These are phyloP conservation scores for Meteorus colon DNA, from an alignment of 2,888 invertebrate species.

Conservation along the genomic window DNA sequence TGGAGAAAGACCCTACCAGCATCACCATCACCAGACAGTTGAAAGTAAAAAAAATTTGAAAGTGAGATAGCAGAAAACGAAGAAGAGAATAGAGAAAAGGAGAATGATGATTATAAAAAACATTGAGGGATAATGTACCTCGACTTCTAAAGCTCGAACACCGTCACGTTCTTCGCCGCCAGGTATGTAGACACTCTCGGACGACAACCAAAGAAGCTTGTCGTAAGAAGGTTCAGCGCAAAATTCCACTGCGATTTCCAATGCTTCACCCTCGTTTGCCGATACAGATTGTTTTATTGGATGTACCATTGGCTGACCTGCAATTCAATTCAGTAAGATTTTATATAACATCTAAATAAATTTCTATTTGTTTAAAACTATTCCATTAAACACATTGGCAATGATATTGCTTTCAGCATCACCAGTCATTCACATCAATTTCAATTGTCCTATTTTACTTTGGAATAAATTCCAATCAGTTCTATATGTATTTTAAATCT, in stretches of 20 bases:
- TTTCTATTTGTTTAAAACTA: not conserved
- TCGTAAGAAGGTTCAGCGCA: slow-evolving; percentile 84
- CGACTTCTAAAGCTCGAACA: slow-evolving; percentile 64
- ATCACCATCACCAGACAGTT: not conserved
- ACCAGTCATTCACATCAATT: not conserved
- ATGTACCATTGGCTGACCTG: slow-evolving; percentile 81
- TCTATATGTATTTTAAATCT: not conserved
- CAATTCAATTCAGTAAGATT: slow-evolving; percentile 26
- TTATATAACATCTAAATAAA: not conserved
- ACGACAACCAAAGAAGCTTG: slow-evolving; percentile 79
- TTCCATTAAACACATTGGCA: slow-evolving; percentile 7
- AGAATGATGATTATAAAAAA: slow-evolving; percentile 20
- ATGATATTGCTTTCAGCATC: slow-evolving; percentile 5
- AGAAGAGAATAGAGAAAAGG: not conserved
- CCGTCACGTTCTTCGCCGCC: slow-evolving; percentile 74
- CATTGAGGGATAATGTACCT: slow-evolving; percentile 57
- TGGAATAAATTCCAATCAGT: slow-evolving; percentile 7
- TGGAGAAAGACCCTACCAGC: not conserved
- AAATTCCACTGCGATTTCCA: slow-evolving; percentile 82
- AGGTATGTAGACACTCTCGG: slow-evolving; percentile 75
- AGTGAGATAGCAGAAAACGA: not conserved
- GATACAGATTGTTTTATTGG: slow-evolving; percentile 80
- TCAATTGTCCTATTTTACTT: slow-evolving; percentile 1
- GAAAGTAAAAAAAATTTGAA: not conserved
- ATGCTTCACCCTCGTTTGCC: slow-evolving; percentile 81